Base-by-base conservation (phyloP, 2,888 invertebrate species). In the Drosophila quasianomalipes region DNA sequence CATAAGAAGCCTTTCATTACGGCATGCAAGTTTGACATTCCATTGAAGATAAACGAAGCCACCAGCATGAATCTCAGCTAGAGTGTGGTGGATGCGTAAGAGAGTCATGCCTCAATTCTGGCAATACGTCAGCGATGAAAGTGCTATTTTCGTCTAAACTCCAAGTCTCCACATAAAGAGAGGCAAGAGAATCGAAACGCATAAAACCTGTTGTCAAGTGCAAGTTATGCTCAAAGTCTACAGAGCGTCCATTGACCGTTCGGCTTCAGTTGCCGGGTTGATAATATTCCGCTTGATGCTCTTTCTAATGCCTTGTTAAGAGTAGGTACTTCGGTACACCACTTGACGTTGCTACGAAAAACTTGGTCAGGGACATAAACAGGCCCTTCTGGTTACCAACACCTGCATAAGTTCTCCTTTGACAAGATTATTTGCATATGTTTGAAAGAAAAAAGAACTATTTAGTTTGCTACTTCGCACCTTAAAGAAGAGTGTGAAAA, bases 1-100 rank as follows among this genome's bases (percentile, higher is more conserved):
- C 93, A 93, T 92, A 76, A 90, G 91, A 92, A 91, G 91, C 89
- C 91, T 92, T 92, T 92, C 91, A 91, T 89, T 62, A 74, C 64
- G 70, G 76, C 76, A 76, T 72, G 68, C 79, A 39, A 51, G 63
- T 61, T 57, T 68, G 57, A 68, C 69, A 61, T 60, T 71, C 62
- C 69, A 68, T 68, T 58, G 41, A 74, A 62, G 44, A 57, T 52
- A 58, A 41, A 70, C 16, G 7, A 10, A 53, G 30, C 53, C 31
- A 57, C 57, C 57, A 39, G 58, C 62, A 54, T 16, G 31, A 51
- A 35, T 31, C 53, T 59, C 51, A 35, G 26, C 37, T 71, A 28
- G 54, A 70, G 49, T 51, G 22, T 14, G 22, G 7, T 37, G 49
- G 72, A 61, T 57, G 57, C 76, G 64, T 79, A 79, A 79, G 81